Base-by-base conservation (phyloP, 2,888 invertebrate species). In the Carterocephalus palaemon region DNA sequence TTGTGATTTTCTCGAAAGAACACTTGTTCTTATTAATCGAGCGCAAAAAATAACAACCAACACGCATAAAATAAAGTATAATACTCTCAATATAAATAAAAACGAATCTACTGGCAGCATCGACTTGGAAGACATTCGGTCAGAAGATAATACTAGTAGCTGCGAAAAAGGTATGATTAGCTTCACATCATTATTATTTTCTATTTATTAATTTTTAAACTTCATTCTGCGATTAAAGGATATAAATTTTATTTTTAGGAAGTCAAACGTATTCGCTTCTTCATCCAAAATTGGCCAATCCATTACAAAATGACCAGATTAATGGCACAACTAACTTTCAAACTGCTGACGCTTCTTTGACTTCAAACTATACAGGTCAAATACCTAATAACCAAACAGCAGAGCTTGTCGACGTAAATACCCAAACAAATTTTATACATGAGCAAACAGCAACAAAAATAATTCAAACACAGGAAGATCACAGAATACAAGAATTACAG, bases 1-100 rank as follows among this genome's bases (percentile, higher is more conserved):
- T 10, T 85, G 75, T 46, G 71, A 70, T 58, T 26, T 60, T 33
- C 57, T 86, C 32, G 85, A 86, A 51, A 76, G 66, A 60, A 72
- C 68, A 5, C 56, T 85, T 24, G 52, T 84, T 9, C 57, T 76
- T 13, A 51, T 82, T 3, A 86, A 77, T 60, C 80, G 78, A 54
- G 75, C 72, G 2, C 75, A 78, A 49, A 69, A 69, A 46, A 68
- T 67, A 48, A 42, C 58, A 6, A 33, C 36, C 10, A 49, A 53
- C 15, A 49, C 53, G 10, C 49, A 52, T 13, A 12, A 52, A 9
- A 22, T 28, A 17, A 23, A 34, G 4, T 16, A 49, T 19, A 60
- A 54, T 37, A 64, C 53, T 46, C 54, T 46, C 4, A 50, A 52
- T 7, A 50, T 56, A 33, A 49, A 60, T 15, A 54, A 53, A 24